Evolutionary conservation across 1,140 invertebrate genomes (phyloP).

Genomic region (Drosophila baimaii): DNA sequence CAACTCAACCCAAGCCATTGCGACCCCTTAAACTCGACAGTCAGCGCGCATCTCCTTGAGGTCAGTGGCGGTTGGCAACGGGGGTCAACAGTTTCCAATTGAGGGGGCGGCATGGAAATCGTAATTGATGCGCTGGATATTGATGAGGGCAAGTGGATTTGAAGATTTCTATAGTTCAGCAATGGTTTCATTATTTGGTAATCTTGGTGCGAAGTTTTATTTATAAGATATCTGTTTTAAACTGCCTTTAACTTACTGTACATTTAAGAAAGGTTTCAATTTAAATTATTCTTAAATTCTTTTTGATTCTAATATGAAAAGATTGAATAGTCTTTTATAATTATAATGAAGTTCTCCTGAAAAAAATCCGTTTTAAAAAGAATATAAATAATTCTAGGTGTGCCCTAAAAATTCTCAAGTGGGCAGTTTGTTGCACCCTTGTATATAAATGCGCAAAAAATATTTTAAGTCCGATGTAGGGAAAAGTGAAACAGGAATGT

Average conservation of each 20-base stretch:
- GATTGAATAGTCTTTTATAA: no score
- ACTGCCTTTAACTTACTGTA: not conserved
- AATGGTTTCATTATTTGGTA: not conserved
- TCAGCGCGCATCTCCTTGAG: constrained; percentile 35
- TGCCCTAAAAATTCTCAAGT: no score
- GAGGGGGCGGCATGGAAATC: constrained; percentile 55
- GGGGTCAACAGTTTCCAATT: constrained; percentile 64
- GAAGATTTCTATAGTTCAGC: constrained; percentile 21
- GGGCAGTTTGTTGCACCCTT: no score
- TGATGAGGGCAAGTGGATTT: constrained; percentile 31
- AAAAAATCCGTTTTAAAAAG: no score
- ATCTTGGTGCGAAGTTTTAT: no score
- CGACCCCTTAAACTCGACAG: constrained; percentile 31
- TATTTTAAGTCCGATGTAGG: no score
- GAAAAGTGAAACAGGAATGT: no score
- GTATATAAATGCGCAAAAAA: no score
- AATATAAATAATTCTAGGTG: no score
- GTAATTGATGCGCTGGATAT: constrained; percentile 50
- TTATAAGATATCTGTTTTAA: not conserved
- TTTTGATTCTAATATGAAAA: fast-evolving
- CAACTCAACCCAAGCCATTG: not conserved
- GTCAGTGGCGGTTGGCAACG: constrained; percentile 50
- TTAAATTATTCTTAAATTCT: not conserved
- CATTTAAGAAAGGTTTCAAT: no score
- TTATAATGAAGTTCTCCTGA: no score